A percentile compares a stretch with the other conserved stretches of the same genome.
phyloP scores from a whole-genome alignment of 2,797 vertebrate genomes.

The Sebastolobus alascanus region DNA sequence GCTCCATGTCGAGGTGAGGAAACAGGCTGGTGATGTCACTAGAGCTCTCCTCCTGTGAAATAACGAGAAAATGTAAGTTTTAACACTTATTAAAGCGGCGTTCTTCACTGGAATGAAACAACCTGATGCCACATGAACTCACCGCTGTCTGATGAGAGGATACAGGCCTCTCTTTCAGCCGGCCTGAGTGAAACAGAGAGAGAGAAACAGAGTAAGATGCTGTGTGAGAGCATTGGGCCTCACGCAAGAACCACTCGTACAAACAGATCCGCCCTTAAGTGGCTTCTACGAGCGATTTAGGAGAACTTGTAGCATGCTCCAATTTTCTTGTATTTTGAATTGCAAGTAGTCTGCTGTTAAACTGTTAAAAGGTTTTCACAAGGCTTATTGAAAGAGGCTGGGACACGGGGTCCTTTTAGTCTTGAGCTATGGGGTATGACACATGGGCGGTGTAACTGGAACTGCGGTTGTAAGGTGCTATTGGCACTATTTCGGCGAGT shows the following conservation, averaged over 20 bases:
- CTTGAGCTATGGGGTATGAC: background rate
- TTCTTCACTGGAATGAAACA: background rate
- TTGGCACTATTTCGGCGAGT: background rate
- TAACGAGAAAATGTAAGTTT: slow-evolving; percentile 11
- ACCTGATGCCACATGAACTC: slow-evolving; percentile 37
- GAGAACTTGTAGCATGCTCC: background rate
- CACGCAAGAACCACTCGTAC: background rate
- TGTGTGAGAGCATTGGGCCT: background rate
- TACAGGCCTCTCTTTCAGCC: slow-evolving; percentile 93
- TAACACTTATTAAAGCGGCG: background rate
- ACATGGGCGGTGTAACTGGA: background rate
- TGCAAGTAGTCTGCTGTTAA: background rate
- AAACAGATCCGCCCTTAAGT: background rate
- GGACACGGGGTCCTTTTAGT: background rate
- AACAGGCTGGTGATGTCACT: slow-evolving; percentile 87
- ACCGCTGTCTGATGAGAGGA: slow-evolving; percentile 76
- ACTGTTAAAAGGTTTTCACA: background rate
- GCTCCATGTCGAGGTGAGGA: slow-evolving; percentile 95
- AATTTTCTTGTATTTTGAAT: background rate
- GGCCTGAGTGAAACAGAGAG: slow-evolving; percentile 70
- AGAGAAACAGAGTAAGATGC: slow-evolving; percentile 1
- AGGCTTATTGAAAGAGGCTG: background rate
- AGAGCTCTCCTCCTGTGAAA: slow-evolving; percentile 85
- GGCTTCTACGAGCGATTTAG: background rate
- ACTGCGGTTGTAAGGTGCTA: background rate